A percentile compares a stretch with the other conserved stretches of the same genome.
Evolutionary conservation across 2,888 invertebrate species (phyloP).

Genomic region (Diogma glabrata): DNA sequence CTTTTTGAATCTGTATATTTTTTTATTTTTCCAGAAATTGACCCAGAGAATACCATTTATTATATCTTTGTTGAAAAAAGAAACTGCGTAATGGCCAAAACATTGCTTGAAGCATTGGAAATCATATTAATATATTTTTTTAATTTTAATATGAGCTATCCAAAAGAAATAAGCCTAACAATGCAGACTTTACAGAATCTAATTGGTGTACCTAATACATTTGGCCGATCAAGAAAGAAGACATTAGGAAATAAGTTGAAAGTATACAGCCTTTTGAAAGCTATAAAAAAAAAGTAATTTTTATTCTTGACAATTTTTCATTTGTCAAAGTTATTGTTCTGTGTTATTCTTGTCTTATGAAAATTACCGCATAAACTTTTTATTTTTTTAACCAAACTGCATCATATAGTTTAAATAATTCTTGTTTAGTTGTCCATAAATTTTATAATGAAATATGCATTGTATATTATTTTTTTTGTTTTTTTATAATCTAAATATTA

Average conservation of each 20-base stretch:
- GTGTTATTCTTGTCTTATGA: too few species aligned
- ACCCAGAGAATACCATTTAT: background rate
- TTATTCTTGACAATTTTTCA: too few species aligned
- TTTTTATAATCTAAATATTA: too few species aligned
- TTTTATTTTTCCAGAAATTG: background rate
- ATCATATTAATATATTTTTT: background rate
- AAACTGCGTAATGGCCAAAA: background rate
- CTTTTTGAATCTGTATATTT: too few species aligned
- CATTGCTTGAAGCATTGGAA: conserved; percentile 2
- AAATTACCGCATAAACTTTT: too few species aligned
- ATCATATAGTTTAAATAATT: too few species aligned
- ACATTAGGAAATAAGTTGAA: background rate
- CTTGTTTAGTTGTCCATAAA: too few species aligned
- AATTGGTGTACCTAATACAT: conserved; percentile 1
- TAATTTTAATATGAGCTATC: conserved; percentile 6
- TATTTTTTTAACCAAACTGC: too few species aligned
- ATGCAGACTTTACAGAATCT: background rate
- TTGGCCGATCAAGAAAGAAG: conserved; percentile 6
- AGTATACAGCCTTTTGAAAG: background rate
- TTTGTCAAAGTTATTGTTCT: too few species aligned
- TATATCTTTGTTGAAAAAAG: conserved; percentile 1
- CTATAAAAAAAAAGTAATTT: too few species aligned
- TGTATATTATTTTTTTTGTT: too few species aligned
- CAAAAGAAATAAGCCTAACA: conserved; percentile 1
- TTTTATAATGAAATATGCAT: too few species aligned